Percentiles rank a stretch among this genome's conserved stretches.
These are phyloP conservation scores for Loripinus fragilis DNA, from an alignment of 2,888 invertebrate genomes.

Conservation along the genomic window DNA sequence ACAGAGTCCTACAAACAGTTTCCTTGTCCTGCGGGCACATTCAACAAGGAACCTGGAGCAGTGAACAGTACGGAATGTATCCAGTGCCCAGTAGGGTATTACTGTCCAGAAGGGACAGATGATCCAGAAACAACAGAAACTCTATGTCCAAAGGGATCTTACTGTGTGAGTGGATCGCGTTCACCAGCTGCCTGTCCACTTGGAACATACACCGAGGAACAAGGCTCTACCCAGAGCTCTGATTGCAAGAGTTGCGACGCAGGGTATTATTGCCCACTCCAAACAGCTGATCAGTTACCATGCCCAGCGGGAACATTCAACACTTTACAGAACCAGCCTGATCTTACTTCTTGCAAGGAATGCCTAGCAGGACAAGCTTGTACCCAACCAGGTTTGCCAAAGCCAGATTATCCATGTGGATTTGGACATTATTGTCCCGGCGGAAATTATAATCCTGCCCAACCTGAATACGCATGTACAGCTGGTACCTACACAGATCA, in stretches of 20 bases:
- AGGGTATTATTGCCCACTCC: conserved; percentile 70
- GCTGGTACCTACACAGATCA: conserved; percentile 79
- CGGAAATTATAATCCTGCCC: conserved; percentile 76
- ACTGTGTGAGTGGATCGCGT: conserved; percentile 71
- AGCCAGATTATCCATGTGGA: conserved; percentile 77
- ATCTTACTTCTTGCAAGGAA: conserved; percentile 63
- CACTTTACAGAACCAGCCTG: conserved; percentile 60
- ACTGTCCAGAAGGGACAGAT: conserved; percentile 76
- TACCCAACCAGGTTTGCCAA: conserved; percentile 72
- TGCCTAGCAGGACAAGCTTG: conserved; percentile 79
- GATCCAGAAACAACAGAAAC: conserved; percentile 72
- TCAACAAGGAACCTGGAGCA: conserved; percentile 68
- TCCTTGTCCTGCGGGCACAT: conserved; percentile 76
- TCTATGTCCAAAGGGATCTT: conserved; percentile 79
- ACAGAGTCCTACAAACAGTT: conserved; percentile 73
- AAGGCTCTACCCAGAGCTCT: conserved; percentile 69
- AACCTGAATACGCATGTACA: conserved; percentile 79
- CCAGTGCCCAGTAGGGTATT: conserved; percentile 77
- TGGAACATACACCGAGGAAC: conserved; percentile 79
- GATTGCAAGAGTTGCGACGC: conserved; percentile 73
- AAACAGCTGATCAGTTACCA: conserved; percentile 70
- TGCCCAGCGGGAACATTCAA: conserved; percentile 80
- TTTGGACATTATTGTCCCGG: conserved; percentile 81
- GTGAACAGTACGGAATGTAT: conserved; percentile 69
- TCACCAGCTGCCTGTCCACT: conserved; percentile 73